Evolutionary conservation across 2,113 vertebrate genomes (phyloP).

Genomic region (Vulpes ferrilata): DNA sequence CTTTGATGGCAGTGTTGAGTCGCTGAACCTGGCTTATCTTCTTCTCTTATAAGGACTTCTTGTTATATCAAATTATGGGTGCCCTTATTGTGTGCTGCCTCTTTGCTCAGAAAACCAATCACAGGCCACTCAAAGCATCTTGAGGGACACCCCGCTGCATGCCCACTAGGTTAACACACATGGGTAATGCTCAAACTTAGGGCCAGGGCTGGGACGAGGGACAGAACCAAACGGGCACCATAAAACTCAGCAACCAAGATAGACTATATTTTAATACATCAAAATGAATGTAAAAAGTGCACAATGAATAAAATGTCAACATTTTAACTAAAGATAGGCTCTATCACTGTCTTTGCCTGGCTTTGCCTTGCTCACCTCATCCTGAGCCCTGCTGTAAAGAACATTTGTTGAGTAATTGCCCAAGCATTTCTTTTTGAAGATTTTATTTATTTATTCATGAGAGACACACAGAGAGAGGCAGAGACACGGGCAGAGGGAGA

Average conservation of each 20-base stretch:
- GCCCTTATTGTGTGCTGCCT: background rate
- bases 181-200: background rate
- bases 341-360: background rate
- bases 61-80: background rate
- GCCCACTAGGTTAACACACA: background rate
- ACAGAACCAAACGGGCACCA: background rate
- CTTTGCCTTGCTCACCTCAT: fast-evolving
- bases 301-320: background rate
- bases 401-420: background rate
- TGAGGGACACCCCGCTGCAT: fast-evolving
- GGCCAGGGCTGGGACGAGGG: background rate
- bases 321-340: background rate
- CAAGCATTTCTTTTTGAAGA: too few relatives aligned
- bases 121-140: background rate
- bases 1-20: background rate
- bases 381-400: background rate
- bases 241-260: background rate
- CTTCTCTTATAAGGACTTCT: background rate
- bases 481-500: too few relatives aligned
- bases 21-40: background rate
- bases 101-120: background rate
- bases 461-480: too few relatives aligned
- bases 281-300: background rate
- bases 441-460: too few relatives aligned
- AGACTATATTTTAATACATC: background rate